phyloP scores from a whole-genome alignment of 2,113 vertebrate genomes.

The Peucedramus taeniatus region DNA sequence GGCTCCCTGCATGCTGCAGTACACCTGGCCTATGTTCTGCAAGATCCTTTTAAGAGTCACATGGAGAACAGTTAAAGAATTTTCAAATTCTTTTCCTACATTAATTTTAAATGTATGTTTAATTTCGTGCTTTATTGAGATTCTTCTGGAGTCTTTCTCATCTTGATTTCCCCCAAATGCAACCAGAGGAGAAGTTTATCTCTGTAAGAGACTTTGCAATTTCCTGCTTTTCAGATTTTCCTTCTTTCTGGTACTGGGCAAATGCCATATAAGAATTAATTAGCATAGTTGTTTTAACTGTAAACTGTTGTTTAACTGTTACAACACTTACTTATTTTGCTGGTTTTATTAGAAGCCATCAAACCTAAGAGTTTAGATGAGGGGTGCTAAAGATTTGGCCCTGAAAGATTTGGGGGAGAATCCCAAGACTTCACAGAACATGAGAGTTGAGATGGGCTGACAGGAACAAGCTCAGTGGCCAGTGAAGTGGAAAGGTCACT shows the following conservation, averaged over 20 bases:
- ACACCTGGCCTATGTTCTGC: not conserved
- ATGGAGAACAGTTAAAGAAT: not conserved
- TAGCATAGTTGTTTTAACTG: not conserved
- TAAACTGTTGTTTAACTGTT: too few species aligned
- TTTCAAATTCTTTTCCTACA: not conserved
- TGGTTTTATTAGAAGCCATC: not conserved
- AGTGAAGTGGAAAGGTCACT: not conserved
- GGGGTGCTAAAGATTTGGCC: not conserved
- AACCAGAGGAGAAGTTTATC: not conserved
- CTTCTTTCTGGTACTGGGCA: not conserved
- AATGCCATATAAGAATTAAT: not conserved
- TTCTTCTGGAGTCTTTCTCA: not conserved
- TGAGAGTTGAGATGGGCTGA: not conserved
- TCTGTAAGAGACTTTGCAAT: not conserved
- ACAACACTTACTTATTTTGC: not conserved
- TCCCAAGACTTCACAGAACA: not conserved
- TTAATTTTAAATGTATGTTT: not conserved
- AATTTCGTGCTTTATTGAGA: not conserved
- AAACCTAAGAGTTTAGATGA: not conserved
- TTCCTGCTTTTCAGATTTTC: not conserved
- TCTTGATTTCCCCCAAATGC: not conserved
- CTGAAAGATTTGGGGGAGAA: not conserved
- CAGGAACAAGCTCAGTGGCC: not conserved
- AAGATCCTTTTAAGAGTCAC: not conserved
- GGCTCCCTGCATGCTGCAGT: not conserved